Evolutionary conservation across 2,113 vertebrate genomes (phyloP), one percentile per base, ranked within the genome.

Genomic region (Podocnemis expansa): DNA sequence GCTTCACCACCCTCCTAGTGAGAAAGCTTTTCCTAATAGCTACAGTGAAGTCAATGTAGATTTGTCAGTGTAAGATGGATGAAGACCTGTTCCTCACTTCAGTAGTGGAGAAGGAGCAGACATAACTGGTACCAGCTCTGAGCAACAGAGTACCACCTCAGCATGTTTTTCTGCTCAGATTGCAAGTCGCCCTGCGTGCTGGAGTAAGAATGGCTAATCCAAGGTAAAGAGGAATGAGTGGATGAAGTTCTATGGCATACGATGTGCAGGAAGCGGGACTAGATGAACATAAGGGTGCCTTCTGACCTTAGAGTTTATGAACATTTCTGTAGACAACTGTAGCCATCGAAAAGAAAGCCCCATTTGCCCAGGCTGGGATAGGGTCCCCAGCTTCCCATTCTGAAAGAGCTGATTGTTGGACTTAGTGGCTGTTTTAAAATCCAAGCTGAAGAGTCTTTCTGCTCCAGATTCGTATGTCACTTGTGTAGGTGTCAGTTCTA

Each of bases 401-500:
- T 0, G 2, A 22, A 70, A n/a, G 25, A 0, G 4, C 52, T 52
- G 73, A 27, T 76, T 60, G 27, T 5, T 11, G 63, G 86, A 55
- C 54, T 85, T 41, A 13, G 1, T 52, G 82, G 27, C 60, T 83
- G 70, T 85, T 81, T 67, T 45, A 76, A 93, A 70, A 85, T 19
- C 75, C 67, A 21, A 16, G 84, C 27, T 34, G 22, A 82, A 67
- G 5, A 16, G 1, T 0, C 34, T 22, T 81, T 43, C 63, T 56
- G 43, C 73, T 85, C 19, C 22, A 8, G 38, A 55, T 43, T 79
- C 82, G 79, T 52, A 6, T 41, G 16, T 75, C 80, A 34, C 82
- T 93, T 87, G 27, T 85, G 91, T 12, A n/a, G n/a, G 47, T 56
- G 13, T 31, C 83, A 22, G 25, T 89, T 89, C 75, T 9, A 24